Conservation (phyloP, 2,797 vertebrate species). For the Melopsittacus undulatus region DNA sequence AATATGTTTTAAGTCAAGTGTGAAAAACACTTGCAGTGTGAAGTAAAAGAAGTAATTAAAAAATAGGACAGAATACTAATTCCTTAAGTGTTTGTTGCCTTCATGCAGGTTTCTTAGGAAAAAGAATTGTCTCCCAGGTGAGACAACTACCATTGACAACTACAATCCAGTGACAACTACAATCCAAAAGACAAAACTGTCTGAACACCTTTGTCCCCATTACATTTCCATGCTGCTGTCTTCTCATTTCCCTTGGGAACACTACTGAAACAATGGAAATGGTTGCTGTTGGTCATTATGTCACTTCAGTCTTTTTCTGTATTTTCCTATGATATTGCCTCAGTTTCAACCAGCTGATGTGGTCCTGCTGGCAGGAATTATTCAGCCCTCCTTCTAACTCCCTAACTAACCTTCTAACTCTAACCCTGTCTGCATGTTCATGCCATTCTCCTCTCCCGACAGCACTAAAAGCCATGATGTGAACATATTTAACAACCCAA, state of each 20-base stretch:
- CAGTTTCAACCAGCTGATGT: fast-evolving
- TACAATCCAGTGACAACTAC: not conserved
- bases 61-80: not conserved
- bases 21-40: not conserved
- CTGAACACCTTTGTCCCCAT: not conserved
- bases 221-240: not conserved
- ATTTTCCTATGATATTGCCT: not conserved
- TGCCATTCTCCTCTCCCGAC: not conserved
- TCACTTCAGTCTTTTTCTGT: not conserved
- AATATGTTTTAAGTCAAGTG: not conserved
- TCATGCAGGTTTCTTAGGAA: not conserved
- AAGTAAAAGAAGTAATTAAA: not conserved
- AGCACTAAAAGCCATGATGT: not conserved
- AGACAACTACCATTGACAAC: not conserved
- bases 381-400: not conserved
- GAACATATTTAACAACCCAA: not conserved
- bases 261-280: not conserved
- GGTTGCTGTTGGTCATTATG: not conserved
- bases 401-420: not conserved
- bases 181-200: not conserved
- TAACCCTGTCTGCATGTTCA: not conserved
- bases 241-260: not conserved
- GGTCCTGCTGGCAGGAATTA: not conserved
- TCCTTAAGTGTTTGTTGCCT: not conserved
- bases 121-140: not conserved